Conservation (phyloP, 2,888 invertebrate genomes). For the Tipula vernalis region DNA sequence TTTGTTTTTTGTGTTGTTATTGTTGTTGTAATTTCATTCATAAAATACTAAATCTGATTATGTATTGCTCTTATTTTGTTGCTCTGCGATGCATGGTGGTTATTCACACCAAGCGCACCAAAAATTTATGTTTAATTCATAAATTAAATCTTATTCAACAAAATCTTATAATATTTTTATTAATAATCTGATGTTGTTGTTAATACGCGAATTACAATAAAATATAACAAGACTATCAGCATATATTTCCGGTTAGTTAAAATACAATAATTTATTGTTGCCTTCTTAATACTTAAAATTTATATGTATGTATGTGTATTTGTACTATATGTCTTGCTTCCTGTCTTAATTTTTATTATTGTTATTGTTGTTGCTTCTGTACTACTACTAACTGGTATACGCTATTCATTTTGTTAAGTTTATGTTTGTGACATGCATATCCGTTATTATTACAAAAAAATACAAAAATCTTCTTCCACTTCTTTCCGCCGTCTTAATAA, state of each 20-base stretch:
- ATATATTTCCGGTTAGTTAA: neutral
- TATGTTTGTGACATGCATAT: conserved; percentile 4
- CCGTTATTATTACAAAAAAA: neutral
- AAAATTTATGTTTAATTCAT: no score
- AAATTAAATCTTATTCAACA: no score
- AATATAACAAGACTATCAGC: neutral
- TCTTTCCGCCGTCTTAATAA: neutral
- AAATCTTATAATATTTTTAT: neutral
- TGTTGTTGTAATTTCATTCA: no score
- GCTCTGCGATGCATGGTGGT: no score
- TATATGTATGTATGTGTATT: neutral
- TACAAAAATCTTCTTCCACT: neutral
- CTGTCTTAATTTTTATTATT: neutral
- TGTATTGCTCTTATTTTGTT: no score
- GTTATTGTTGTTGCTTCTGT: neutral
- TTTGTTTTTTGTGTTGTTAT: no score
- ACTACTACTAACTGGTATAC: neutral
- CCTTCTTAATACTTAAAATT: neutral
- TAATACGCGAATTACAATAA: neutral
- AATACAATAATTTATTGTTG: neutral
- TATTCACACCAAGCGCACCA: no score
- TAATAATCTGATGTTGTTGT: neutral
- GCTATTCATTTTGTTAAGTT: neutral
- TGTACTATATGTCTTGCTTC: conserved; percentile 4
- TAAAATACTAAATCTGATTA: no score